Base-by-base conservation (phyloP, 2,888 invertebrate species). In the Cephus pygmeus region DNA sequence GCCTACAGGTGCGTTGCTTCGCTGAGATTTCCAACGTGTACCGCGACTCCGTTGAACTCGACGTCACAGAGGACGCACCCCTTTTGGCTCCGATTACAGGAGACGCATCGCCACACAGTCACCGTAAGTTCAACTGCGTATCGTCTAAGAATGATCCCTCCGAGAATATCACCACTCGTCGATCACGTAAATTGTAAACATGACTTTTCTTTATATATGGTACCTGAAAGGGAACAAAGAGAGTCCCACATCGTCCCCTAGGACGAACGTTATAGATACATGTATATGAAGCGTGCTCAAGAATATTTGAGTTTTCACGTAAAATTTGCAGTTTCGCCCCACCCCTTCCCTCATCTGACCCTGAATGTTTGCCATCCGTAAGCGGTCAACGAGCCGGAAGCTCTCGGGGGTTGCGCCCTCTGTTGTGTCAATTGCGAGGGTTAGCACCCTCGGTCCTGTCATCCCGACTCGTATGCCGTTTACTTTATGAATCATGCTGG, bases 11-110 rank as follows among this genome's bases (percentile, higher is more conserved):
- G 35, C 87, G 88, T 31, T 91, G 91, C 81, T 89, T 87, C 76
- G 88, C 88, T 15, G 86, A 83, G 34, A 91, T 91, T 77, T 81
- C 86, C 12, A 85, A 85, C 69, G 85, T 91, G 73, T 91, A 91
- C 79, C 86, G 86, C 33, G 86, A 88, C 68, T 87, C 88, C 4
- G 85, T 84, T 15, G 88, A 90, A 73, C 83, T 87, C 15, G 88
- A 88, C 33, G 86, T 91, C 69, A 85, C 83, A 75, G 90, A 90
- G 79, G 91, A 90, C 73, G 86, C 83, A 11, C 91, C 91, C 3
- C 87, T 88, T 68, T 84, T 90, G 75, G 90, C 91, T 40, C 88
- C 90, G 31, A 91, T 91, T 78, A 91, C 89, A 31, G 90, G 91
- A 12, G 90, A 90, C 79, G 90, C 91, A 12, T 89, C 89, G 9